Evolutionary conservation across 2,888 invertebrate genomes (phyloP), one percentile per base, ranked within the genome.

Genomic region (Cartodere bifasciata): DNA sequence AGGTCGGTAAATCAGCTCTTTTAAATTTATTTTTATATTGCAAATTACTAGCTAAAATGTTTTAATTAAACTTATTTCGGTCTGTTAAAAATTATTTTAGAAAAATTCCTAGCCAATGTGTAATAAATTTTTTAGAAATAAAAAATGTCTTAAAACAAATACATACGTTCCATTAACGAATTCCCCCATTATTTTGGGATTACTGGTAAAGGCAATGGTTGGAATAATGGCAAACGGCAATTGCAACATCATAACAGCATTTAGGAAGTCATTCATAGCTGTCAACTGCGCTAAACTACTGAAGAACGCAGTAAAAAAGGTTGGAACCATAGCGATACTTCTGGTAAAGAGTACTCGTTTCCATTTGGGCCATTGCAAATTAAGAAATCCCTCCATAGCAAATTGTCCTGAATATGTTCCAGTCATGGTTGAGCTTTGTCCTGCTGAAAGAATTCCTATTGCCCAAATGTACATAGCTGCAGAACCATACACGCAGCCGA

Each of bases 311-410:
- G 77, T 67, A 32, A 71, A 67, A 44, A 82, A 75, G 2, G 82
- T 81, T 2, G 68, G 68, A 6, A 75, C 56, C 47, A 90, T 87
- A 22, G 88, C 88, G 45, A 90, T 81, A n/a, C 73, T 65, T 43
- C 88, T 71, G 1, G 88, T 90, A 45, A 90, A 68, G 9, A 87
- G 60, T 1, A 88, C 83, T 55, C 88, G 64, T 59, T 81, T 82
- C 88, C 88, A 90, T 24, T 82, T 70, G 1, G 80, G 68, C 86
- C 86, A 87, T 49, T 74, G 72, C 9, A 88, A 62, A 50, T 84
- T 79, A 11, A 88, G 58, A 52, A 88, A 87, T n/a, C 87, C 87
- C 68, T 84, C 83, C 84, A 85, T 84, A 0, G 79, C 80, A 56
- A 85, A 85, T 54, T 85, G 85, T 1, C 85, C 85, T n/a, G 83